These are phyloP conservation scores for Diadema setosum DNA, from an alignment of 35 echinoderm and acorn worm species.

Conservation along the genomic window DNA sequence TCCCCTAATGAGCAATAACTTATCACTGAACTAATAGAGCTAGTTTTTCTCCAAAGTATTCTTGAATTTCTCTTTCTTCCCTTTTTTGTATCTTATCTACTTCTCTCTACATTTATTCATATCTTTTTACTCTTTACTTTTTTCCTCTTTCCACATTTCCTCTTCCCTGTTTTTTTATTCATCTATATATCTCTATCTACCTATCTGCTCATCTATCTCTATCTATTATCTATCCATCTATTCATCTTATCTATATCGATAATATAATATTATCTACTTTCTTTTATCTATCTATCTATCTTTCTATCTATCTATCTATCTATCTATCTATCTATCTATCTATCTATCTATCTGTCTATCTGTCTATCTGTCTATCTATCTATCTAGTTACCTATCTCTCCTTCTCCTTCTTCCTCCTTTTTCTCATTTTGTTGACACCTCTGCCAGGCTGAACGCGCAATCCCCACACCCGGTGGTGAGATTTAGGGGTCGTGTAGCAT, in stretches of 20 bases:
- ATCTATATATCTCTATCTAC: not conserved
- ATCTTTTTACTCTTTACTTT: no score
- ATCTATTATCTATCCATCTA: no score
- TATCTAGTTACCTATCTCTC: not conserved
- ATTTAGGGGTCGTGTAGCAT: constrained; percentile 10
- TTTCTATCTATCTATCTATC: not conserved
- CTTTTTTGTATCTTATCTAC: no score
- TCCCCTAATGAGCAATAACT: not conserved
- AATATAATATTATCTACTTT: not conserved
- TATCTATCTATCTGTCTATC: not conserved
- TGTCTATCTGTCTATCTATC: not conserved
- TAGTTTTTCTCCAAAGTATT: no score
- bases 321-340: not conserved
- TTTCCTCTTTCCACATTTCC: no score
- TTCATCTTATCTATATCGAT: no score
- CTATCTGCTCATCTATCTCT: not conserved
- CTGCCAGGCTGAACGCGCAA: not conserved
- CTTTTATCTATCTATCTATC: not conserved
- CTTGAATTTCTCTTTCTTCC: no score
- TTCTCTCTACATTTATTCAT: no score
- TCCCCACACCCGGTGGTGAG: not conserved
- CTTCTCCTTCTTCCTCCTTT: not conserved
- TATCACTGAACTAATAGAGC: not conserved
- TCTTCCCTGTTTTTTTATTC: not conserved
- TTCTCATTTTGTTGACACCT: not conserved